Base-by-base conservation (phyloP, 2,888 invertebrate genomes). In the Cephus sareptanus region DNA sequence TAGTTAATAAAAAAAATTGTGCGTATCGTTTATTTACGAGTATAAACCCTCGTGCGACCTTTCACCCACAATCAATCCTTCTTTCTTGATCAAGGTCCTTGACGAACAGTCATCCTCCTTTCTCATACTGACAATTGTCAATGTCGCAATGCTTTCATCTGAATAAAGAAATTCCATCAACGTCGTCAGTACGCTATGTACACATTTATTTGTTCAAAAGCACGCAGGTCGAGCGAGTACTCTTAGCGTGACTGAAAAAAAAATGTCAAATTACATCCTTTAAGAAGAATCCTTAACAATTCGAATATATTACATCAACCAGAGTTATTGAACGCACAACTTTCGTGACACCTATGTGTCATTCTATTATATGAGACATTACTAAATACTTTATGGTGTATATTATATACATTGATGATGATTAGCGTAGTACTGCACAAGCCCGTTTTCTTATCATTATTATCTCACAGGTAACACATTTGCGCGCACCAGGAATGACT, bases 1-100 rank as follows among this genome's bases (percentile, higher is more conserved):
- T 91, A 91, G 91, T 91, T 91, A 91, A 91, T 91, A 91, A 91
- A 91, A 88, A 84, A 84, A 79, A 83, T 69, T 37, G 79, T 83
- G 79, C 84, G 83, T 80, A 81, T 83, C 77, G 71, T 78, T 81
- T 77, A 73, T 79, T 75, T 37, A 77, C 40, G 40, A 56, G 40
- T 15, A 2, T 15, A 2, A 56, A 56, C 23, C 40, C 40, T 40
- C 40, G 40, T 15, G 40, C 0, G 40, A 40, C 13, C 40, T 40
- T 40, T 40, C 6, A 13, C 40, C 40, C 15, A 9, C 15, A 56
- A 23, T 56, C 6, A 2, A 56, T 56, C 23, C 40, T 23, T 40
- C 23, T 23, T 6, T 23, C 23, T 23, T 9, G 40, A 56, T 23
- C 40, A 2, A 56, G 6, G 2, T 56, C 40, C 40, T 23, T 56